Conservation (phyloP, 2,113 vertebrate species). For the Centropus bengalensis region DNA sequence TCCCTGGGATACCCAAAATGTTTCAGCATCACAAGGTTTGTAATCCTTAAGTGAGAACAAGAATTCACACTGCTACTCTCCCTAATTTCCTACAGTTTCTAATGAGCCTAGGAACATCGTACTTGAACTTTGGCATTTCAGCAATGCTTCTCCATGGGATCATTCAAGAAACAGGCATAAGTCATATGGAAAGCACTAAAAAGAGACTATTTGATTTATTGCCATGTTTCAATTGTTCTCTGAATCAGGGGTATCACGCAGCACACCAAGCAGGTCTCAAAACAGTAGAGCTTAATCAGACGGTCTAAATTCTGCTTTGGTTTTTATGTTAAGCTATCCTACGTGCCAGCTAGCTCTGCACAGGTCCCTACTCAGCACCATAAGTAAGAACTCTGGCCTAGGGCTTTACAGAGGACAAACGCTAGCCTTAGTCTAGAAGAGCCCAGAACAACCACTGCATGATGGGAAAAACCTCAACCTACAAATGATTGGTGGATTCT, state of each 20-base stretch:
- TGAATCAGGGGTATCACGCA: background rate
- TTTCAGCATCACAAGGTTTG: background rate
- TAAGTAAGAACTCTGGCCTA: fast-evolving
- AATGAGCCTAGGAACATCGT: background rate
- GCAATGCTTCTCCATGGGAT: background rate
- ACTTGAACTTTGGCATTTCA: background rate
- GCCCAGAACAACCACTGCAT: background rate
- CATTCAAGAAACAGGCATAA: background rate
- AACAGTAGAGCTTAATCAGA: background rate
- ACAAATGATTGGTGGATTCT: no score
- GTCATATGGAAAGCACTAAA: background rate
- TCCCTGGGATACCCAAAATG: background rate
- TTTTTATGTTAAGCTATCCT: background rate
- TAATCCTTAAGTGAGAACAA: background rate
- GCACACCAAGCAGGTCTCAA: background rate
- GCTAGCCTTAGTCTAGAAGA: no score
- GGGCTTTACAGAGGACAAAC: background rate
- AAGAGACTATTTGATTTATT: background rate
- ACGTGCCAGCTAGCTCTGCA: background rate
- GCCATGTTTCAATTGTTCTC: background rate
- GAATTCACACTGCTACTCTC: background rate
- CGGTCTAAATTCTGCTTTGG: background rate
- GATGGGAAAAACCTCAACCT: background rate
- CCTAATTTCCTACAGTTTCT: background rate
- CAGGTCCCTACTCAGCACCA: background rate